These are phyloP conservation scores for Sitodiplosis mosellana DNA, from an alignment of 1,140 invertebrate genomes.

Conservation along the genomic window DNA sequence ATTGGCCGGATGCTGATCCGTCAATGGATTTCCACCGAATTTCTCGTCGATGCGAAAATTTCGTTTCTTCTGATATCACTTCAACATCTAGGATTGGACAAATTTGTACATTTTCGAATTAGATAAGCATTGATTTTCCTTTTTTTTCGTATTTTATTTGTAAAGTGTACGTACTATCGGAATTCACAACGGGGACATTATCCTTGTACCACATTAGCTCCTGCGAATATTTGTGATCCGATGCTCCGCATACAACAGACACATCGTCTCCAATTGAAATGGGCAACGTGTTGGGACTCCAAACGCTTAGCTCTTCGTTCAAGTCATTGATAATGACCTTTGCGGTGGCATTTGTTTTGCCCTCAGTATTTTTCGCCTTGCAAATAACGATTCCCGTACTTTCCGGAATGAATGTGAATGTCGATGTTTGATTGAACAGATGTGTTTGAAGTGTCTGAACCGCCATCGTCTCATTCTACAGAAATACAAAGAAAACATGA, in stretches of 20 bases:
- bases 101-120: too few species aligned
- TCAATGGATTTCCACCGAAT: constrained; percentile 12
- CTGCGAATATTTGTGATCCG: constrained; percentile 30
- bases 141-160: too few species aligned
- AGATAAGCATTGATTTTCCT: too few species aligned
- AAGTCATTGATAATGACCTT: constrained; percentile 16
- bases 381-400: constrained; percentile 22
- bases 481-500: too few species aligned
- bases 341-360: constrained; percentile 5
- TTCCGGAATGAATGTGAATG: constrained; percentile 13
- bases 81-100: constrained; percentile 5
- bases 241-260: constrained; percentile 31
- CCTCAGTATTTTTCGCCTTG: constrained; percentile 16
- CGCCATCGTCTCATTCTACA: too few species aligned
- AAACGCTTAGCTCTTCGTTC: not conserved
- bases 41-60: constrained; percentile 15
- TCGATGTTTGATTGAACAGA: constrained; percentile 2
- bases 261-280: constrained; percentile 32
- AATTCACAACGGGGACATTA: constrained; percentile 7
- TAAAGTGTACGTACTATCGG: constrained; percentile 2
- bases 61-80: constrained; percentile 7
- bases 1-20: constrained; percentile 14
- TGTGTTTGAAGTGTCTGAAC: too few species aligned
- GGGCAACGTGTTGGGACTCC: constrained; percentile 10
- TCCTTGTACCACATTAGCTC: constrained; percentile 24